Conservation (phyloP, 2,888 invertebrate genomes). For the Scrobipalpa costella region DNA sequence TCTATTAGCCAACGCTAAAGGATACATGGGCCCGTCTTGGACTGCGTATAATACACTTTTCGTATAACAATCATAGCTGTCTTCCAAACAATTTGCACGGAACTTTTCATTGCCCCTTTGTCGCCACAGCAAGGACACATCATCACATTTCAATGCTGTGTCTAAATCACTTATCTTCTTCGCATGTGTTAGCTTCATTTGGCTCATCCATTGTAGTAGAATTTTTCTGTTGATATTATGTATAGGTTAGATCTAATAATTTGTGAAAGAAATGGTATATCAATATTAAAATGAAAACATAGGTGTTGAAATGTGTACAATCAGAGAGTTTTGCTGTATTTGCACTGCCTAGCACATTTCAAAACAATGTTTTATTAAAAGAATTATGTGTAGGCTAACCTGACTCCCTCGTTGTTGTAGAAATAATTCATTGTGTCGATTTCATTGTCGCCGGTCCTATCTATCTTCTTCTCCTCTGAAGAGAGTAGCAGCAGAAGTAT, state of each 20-base stretch:
- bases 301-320: too few relatives aligned
- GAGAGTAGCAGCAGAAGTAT: slow-evolving; percentile 64
- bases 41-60: slow-evolving; percentile 83
- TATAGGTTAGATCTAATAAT: not conserved
- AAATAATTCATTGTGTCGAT: slow-evolving; percentile 70
- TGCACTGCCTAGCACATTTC: not conserved
- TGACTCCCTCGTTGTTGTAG: slow-evolving; percentile 62
- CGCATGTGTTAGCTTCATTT: slow-evolving; percentile 61
- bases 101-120: slow-evolving; percentile 82
- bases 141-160: slow-evolving; percentile 63
- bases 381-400: slow-evolving; percentile 40
- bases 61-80: slow-evolving; percentile 82
- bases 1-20: slow-evolving; percentile 85
- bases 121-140: slow-evolving; percentile 63
- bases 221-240: slow-evolving; percentile 51
- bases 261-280: too few relatives aligned
- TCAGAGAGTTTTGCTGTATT: too few relatives aligned
- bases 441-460: slow-evolving; percentile 62
- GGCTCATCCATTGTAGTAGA: slow-evolving; percentile 61
- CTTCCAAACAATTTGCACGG: slow-evolving; percentile 70
- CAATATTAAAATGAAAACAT: too few relatives aligned
- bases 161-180: slow-evolving; percentile 52
- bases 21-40: slow-evolving; percentile 77
- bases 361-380: not conserved
- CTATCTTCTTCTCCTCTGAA: slow-evolving; percentile 71